Percentiles rank a stretch among this genome's conserved stretches.
Evolutionary conservation across 2,797 vertebrate species (phyloP).

Genomic region (Syndactyla subalaris): DNA sequence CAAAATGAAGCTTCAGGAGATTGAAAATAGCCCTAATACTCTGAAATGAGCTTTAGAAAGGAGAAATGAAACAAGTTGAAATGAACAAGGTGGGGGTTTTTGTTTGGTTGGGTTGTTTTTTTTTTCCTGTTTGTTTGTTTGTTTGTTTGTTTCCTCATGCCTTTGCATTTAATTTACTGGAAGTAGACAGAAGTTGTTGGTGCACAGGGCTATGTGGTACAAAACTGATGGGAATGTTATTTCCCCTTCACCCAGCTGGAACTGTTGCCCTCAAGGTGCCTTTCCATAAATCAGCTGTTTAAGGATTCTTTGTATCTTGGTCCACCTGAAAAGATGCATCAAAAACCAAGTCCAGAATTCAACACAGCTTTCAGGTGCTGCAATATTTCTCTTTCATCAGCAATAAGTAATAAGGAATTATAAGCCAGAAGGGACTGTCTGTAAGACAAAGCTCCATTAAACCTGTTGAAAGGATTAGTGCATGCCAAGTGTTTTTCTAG

Average conservation of each 20-base stretch:
- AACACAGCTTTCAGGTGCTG: neutral
- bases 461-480: neutral
- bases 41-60: neutral
- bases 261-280: neutral
- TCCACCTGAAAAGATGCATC: neutral
- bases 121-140: too few relatives aligned
- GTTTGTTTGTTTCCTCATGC: neutral
- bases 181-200: neutral
- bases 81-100: neutral
- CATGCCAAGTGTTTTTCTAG: neutral
- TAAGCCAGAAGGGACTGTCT: neutral
- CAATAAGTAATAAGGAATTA: neutral
- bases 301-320: neutral
- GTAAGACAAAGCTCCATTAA: slow-evolving; percentile 17
- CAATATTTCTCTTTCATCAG: neutral
- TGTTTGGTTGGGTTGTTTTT: too few relatives aligned
- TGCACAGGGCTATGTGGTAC: neutral
- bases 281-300: neutral
- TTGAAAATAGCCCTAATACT: neutral
- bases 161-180: neutral
- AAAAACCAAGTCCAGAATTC: neutral
- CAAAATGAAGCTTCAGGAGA: neutral
- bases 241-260: neutral
- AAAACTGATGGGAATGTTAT: neutral
- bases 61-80: neutral